A percentile compares a stretch with the other conserved stretches of the same genome.
These are phyloP conservation scores for Acomys russatus DNA, from an alignment of 2,797 vertebrate species.

Conservation along the genomic window DNA sequence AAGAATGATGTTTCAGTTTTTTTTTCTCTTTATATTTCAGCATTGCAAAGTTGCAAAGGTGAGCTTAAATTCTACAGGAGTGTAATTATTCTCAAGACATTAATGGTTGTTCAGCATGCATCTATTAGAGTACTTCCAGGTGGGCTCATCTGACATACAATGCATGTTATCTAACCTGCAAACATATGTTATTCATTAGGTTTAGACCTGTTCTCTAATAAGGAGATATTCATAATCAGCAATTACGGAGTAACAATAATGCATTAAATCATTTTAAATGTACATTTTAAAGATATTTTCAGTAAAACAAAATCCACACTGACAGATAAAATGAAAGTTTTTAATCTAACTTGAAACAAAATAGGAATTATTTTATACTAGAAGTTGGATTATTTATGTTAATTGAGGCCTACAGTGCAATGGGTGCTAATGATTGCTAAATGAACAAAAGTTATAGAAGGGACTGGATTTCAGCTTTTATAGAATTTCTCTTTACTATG, in stretches of 20 bases:
- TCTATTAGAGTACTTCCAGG: neutral
- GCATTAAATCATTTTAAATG: neutral
- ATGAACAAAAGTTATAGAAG: neutral
- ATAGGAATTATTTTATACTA: neutral
- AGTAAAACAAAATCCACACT: conserved; percentile 2
- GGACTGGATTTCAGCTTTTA: neutral
- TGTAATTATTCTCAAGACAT: conserved; percentile 24
- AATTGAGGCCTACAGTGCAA: neutral
- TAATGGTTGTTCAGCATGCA: neutral
- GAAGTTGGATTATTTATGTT: neutral
- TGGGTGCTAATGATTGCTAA: neutral
- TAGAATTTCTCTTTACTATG: neutral
- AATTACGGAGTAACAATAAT: neutral
- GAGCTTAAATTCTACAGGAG: neutral
- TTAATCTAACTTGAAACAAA: conserved; percentile 8
- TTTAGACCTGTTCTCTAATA: neutral
- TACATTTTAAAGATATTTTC: neutral
- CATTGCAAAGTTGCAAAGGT: neutral
- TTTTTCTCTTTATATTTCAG: neutral
- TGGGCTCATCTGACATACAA: neutral
- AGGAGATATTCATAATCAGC: neutral
- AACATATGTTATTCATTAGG: neutral
- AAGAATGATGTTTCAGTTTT: neutral
- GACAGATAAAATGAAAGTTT: neutral
- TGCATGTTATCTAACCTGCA: neutral